phyloP scores from a whole-genome alignment of 2,797 vertebrate species.

The Carduelis carduelis region DNA sequence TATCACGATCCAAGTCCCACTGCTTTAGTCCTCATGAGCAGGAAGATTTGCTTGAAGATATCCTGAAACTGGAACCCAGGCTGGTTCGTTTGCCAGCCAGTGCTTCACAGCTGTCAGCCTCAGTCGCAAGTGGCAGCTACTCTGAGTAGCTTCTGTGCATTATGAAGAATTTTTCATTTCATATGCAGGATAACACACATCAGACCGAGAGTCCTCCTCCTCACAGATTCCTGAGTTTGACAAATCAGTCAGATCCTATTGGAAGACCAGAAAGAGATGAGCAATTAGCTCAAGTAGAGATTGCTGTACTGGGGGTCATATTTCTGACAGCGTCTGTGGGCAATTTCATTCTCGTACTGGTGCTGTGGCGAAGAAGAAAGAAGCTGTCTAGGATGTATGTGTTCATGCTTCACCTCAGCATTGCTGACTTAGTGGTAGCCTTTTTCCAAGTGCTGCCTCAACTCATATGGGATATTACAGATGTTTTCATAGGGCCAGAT shows the following conservation, averaged over 20 bases:
- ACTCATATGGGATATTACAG: slow-evolving; percentile 72
- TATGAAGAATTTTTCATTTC: slow-evolving; percentile 70
- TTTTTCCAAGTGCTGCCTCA: slow-evolving; percentile 73
- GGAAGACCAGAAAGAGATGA: slow-evolving; percentile 66
- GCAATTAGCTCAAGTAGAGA: slow-evolving; percentile 61
- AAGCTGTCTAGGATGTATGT: slow-evolving; percentile 70
- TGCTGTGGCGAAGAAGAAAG: slow-evolving; percentile 66
- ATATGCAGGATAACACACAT: slow-evolving; percentile 38
- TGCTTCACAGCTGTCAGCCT: slow-evolving; percentile 16
- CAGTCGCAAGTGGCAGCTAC: slow-evolving; percentile 13
- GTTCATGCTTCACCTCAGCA: slow-evolving; percentile 74
- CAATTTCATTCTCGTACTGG: slow-evolving; percentile 63
- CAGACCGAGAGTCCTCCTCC: slow-evolving; percentile 29
- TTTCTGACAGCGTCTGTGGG: slow-evolving; percentile 66
- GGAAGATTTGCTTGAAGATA: slow-evolving; percentile 22
- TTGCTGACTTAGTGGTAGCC: slow-evolving; percentile 70
- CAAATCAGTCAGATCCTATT: slow-evolving; percentile 45
- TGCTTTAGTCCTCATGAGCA: background rate
- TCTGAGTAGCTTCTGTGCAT: slow-evolving; percentile 7
- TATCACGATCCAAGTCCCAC: background rate
- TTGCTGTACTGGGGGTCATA: slow-evolving; percentile 65
- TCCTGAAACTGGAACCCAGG: background rate
- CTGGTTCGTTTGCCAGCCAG: slow-evolving; percentile 1
- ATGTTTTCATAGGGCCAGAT: slow-evolving; percentile 70
- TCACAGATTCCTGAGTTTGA: slow-evolving; percentile 39